These are phyloP conservation scores for Percopsis transmontana DNA, from an alignment of 2,113 vertebrate species.

Conservation along the genomic window DNA sequence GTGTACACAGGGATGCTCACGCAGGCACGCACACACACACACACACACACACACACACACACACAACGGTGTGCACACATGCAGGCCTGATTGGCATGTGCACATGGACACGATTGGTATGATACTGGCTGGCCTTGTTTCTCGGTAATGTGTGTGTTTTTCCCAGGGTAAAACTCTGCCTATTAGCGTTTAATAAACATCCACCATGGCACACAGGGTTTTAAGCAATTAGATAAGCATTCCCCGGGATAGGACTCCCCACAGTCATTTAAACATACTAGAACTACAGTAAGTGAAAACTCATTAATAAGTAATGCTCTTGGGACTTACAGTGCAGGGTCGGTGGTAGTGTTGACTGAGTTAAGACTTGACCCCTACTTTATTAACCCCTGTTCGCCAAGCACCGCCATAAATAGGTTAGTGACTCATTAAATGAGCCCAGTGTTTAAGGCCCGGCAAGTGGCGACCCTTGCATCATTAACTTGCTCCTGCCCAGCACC, in stretches of 20 bases:
- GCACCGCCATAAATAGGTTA: constrained; percentile 52
- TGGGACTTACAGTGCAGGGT: constrained; percentile 33
- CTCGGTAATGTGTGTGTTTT: constrained; percentile 41
- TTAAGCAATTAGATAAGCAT: constrained; percentile 54
- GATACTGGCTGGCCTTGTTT: constrained; percentile 40
- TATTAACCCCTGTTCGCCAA: constrained; percentile 66
- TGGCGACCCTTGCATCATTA: constrained; percentile 51
- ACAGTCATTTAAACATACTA: constrained; percentile 42
- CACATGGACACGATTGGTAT: constrained; percentile 22
- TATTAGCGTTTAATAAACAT: constrained; percentile 70
- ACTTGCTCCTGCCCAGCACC: constrained; percentile 11
- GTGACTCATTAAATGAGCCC: constrained; percentile 52
- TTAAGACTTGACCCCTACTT: constrained; percentile 60
- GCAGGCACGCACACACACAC: not conserved
- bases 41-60: constrained; percentile 6
- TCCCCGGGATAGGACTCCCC: constrained; percentile 60
- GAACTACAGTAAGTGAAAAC: constrained; percentile 34
- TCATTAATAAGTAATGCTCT: constrained; percentile 56
- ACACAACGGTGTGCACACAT: not conserved
- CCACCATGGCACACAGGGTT: constrained; percentile 50
- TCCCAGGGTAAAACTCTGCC: constrained; percentile 37
- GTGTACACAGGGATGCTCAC: not conserved
- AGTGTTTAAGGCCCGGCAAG: constrained; percentile 29
- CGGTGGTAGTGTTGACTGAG: too few relatives aligned
- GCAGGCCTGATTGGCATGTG: not conserved